Conservation (phyloP, 2,797 vertebrate species). For the Neostethus bicornis region DNA sequence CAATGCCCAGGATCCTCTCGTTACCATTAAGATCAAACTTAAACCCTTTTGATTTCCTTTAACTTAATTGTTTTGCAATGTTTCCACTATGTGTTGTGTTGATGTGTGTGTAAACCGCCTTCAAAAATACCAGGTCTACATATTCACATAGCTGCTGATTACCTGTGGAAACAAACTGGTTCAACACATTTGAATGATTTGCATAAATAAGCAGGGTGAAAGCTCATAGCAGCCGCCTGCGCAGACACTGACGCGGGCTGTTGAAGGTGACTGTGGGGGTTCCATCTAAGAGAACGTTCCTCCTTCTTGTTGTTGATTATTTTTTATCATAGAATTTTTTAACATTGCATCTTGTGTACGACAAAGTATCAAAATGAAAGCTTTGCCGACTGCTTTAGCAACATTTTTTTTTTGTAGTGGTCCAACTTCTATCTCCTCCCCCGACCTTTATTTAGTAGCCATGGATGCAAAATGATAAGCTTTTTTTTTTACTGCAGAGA, state of each 20-base stretch:
- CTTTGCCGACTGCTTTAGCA: not conserved
- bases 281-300: conserved; percentile 9
- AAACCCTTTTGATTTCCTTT: conserved; percentile 1
- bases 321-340: not conserved
- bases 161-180: conserved; percentile 4
- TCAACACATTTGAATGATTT: conserved; percentile 27
- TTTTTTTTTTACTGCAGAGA: not conserved
- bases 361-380: not conserved
- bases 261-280: conserved; percentile 30
- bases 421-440: not conserved
- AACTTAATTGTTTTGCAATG: conserved; percentile 4
- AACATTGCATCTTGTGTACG: not conserved
- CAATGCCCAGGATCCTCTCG: conserved; percentile 3
- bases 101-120: not conserved
- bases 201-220: conserved; percentile 16
- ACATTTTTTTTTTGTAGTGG: not conserved
- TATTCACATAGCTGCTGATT: not conserved
- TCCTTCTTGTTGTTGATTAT: conserved; percentile 3
- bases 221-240: conserved; percentile 3
- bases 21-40: conserved; percentile 4
- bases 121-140: not conserved
- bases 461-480: not conserved
- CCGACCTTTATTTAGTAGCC: not conserved
- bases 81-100: not conserved
- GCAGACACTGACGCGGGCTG: not conserved